These are phyloP conservation scores for Esperia sulphurella DNA, from an alignment of 2,888 invertebrate genomes.

Conservation along the genomic window DNA sequence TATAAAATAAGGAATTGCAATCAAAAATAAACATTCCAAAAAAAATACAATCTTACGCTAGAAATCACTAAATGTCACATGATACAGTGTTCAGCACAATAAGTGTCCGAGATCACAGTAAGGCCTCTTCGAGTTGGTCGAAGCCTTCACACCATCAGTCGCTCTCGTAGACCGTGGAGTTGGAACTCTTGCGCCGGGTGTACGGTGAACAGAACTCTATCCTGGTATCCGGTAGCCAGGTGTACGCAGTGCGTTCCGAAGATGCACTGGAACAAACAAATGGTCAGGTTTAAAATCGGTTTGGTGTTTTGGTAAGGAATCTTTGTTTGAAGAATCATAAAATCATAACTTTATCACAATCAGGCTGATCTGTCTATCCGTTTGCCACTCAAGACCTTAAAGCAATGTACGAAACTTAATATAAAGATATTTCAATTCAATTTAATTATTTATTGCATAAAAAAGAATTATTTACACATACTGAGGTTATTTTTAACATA, in stretches of 20 bases:
- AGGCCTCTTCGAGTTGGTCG: constrained; percentile 67
- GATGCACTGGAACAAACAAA: constrained; percentile 61
- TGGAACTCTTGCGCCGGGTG: constrained; percentile 65
- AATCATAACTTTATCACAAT: too few relatives aligned
- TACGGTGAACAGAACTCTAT: constrained; percentile 68
- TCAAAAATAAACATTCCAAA: not conserved
- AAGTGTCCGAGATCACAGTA: constrained; percentile 41
- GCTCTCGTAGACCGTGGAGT: constrained; percentile 72
- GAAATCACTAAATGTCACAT: constrained; percentile 3
- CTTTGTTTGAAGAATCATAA: too few relatives aligned
- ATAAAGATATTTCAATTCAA: too few relatives aligned
- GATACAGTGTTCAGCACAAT: not conserved
- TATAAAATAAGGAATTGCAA: not conserved
- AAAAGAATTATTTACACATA: too few relatives aligned
- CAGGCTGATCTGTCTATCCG: too few relatives aligned
- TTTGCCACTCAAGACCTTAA: too few relatives aligned
- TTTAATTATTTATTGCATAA: too few relatives aligned
- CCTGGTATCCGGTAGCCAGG: constrained; percentile 74
- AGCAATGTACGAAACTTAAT: too few relatives aligned
- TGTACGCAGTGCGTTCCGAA: constrained; percentile 76
- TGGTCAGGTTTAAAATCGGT: too few relatives aligned
- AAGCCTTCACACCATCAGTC: constrained; percentile 69
- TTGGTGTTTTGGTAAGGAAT: too few relatives aligned
- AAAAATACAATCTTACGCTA: not conserved
- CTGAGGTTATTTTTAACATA: too few relatives aligned